A percentile compares a stretch with the other conserved stretches of the same genome.
These are phyloP conservation scores for Uloborus plumipes DNA, from an alignment of 2,888 invertebrate species.

Conservation along the genomic window DNA sequence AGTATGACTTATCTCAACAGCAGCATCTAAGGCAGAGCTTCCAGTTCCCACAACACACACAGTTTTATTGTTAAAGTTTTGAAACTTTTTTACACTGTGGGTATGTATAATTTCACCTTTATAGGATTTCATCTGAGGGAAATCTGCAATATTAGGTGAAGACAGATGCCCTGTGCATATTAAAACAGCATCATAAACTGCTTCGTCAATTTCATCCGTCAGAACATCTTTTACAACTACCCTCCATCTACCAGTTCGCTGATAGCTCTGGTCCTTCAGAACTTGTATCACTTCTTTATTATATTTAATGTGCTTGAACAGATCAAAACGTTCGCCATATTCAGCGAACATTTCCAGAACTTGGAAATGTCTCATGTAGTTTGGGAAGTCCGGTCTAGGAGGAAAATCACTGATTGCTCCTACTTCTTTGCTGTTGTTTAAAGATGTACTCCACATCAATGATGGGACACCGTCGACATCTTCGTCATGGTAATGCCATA, in stretches of 20 bases:
- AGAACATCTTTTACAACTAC: constrained; percentile 44
- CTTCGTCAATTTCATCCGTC: constrained; percentile 28
- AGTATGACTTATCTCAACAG: constrained; percentile 70
- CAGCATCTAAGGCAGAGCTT: constrained; percentile 72
- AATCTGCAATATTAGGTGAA: constrained; percentile 71
- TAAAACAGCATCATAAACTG: constrained; percentile 71
- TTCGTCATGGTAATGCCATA: constrained; percentile 69
- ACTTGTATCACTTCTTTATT: constrained; percentile 68
- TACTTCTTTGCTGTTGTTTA: constrained; percentile 72
- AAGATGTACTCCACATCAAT: constrained; percentile 70
- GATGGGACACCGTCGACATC: constrained; percentile 67
- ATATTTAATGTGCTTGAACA: constrained; percentile 67
- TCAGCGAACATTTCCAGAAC: neutral
- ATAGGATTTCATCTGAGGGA: constrained; percentile 71
- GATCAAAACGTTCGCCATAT: constrained; percentile 67
- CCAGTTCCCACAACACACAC: constrained; percentile 74
- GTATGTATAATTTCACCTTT: constrained; percentile 67
- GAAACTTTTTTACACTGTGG: constrained; percentile 66
- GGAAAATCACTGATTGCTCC: constrained; percentile 73
- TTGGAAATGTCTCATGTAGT: constrained; percentile 70
- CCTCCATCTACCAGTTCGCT: constrained; percentile 64
- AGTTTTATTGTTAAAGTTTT: constrained; percentile 68
- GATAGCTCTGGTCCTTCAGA: constrained; percentile 43
- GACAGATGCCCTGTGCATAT: constrained; percentile 73
- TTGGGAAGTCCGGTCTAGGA: constrained; percentile 71